These are phyloP conservation scores for Hermatobates lingyangjiaoensis DNA, from an alignment of 1,140 invertebrate species.

Conservation along the genomic window DNA sequence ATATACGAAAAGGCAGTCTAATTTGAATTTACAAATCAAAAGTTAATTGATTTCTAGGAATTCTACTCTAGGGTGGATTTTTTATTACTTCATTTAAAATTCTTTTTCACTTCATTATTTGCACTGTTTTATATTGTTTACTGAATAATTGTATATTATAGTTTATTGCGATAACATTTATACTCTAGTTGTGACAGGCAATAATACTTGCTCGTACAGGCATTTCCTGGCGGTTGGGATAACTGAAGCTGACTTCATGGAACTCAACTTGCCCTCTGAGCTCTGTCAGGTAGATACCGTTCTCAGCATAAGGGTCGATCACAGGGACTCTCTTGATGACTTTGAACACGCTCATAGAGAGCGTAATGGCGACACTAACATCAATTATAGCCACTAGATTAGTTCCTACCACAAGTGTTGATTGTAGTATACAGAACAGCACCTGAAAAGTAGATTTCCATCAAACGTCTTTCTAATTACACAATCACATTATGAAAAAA, in stretches of 20 bases:
- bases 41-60: too few species aligned
- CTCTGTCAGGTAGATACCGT: slow-evolving; percentile 38
- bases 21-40: too few species aligned
- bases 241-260: slow-evolving; percentile 51
- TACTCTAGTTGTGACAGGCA: too few species aligned
- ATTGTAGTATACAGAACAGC: slow-evolving; percentile 58
- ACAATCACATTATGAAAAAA: too few species aligned
- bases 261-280: slow-evolving; percentile 52
- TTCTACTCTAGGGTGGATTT: too few species aligned
- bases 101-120: too few species aligned
- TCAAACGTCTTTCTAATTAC: not conserved
- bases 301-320: slow-evolving; percentile 44
- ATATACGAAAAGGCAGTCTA: too few species aligned
- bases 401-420: slow-evolving; percentile 60
- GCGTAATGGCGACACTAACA: slow-evolving; percentile 53
- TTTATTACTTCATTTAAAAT: too few species aligned
- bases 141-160: too few species aligned
- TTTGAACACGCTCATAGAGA: slow-evolving; percentile 54
- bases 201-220: not conserved
- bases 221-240: slow-evolving; percentile 58
- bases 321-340: slow-evolving; percentile 52
- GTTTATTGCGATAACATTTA: too few species aligned
- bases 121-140: too few species aligned
- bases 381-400: slow-evolving; percentile 56
- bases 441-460: too few species aligned